Conservation (phyloP, 2,888 invertebrate species). For the Eledone cirrhosa region DNA sequence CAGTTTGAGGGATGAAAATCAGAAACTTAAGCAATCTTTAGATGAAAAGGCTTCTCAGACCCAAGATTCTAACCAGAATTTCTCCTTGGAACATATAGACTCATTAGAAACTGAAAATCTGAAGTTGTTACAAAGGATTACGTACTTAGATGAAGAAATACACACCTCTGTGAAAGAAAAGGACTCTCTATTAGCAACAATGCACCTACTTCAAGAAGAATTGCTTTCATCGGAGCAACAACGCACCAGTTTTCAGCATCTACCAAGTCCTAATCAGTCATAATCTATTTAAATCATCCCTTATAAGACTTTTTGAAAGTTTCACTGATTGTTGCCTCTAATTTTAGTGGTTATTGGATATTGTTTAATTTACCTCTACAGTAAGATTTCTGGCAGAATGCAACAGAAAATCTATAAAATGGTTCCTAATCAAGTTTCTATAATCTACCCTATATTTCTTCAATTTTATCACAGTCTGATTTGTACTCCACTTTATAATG, state of each 20-base stretch:
- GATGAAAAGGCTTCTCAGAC: neutral
- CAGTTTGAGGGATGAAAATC: constrained; percentile 35
- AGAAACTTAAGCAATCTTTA: constrained; percentile 25
- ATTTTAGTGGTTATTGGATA: no score
- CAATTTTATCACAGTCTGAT: no score
- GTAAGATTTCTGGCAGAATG: no score
- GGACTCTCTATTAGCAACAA: constrained; percentile 49
- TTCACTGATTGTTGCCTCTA: no score
- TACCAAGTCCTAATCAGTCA: constrained; percentile 7
- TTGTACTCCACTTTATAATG: no score
- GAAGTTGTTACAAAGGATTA: constrained; percentile 43
- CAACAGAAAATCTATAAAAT: no score
- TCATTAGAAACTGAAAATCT: constrained; percentile 45
- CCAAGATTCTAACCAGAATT: constrained; percentile 6
- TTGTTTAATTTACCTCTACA: no score
- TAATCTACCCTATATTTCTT: no score
- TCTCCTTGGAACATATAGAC: neutral
- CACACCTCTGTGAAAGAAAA: constrained; percentile 45
- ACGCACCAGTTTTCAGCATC: neutral
- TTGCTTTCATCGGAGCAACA: constrained; percentile 49
- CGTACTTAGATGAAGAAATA: constrained; percentile 49
- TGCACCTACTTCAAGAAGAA: constrained; percentile 56
- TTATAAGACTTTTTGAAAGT: no score
- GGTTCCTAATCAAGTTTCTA: no score
- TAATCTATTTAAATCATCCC: neutral